Base-by-base conservation (phyloP, 2,797 vertebrate species). In the Tarsius wallacei region DNA sequence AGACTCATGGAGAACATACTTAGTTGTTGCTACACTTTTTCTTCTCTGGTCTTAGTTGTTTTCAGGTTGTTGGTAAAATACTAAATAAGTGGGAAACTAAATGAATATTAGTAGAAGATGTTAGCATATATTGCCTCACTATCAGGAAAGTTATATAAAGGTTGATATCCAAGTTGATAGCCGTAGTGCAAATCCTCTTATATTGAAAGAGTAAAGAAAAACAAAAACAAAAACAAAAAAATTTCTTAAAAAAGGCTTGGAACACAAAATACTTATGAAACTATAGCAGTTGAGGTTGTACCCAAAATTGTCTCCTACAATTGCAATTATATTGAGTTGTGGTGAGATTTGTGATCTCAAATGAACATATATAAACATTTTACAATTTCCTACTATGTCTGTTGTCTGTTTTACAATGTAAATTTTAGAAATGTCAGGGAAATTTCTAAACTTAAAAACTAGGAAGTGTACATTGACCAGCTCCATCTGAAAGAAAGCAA, bases 291-390 rank as follows among this genome's bases (percentile, higher is more conserved):
- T 70, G 26, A 6, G 94, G 0, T 90, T 88, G 42, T 61, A 33
- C 28, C 8, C 63, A 74, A 68, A 77, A 80, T 77, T 95, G 17
- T 83, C 7, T 73, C 64, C 51, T 86, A 82, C 55, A 95, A 74
- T 84, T 63, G 8, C 11, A 9, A 36, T 90, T 78, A 89, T 94
- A 95, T 36, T 74, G 49, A 93, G 12, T 73, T 93, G 19, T 28
- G 17, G 4, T 73, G 33, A 96, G 59, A 94, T 96, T 97, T 97
- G 55, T 89, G 19, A 95, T 73, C 47, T 7, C 12, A 97, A 74
- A 70, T 93, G 63, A 94, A 73, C 63, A 82, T 85, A 82, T 85
- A 63, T 63, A 83, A 98, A 77, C 33, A 96, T 68, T 87, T 61
- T 92, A 55, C 49, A 93, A 61, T 14, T 96, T 94, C 51, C 26